Conservation (phyloP, 2,797 vertebrate genomes). For the Sternarchorhynchus goeldii region DNA sequence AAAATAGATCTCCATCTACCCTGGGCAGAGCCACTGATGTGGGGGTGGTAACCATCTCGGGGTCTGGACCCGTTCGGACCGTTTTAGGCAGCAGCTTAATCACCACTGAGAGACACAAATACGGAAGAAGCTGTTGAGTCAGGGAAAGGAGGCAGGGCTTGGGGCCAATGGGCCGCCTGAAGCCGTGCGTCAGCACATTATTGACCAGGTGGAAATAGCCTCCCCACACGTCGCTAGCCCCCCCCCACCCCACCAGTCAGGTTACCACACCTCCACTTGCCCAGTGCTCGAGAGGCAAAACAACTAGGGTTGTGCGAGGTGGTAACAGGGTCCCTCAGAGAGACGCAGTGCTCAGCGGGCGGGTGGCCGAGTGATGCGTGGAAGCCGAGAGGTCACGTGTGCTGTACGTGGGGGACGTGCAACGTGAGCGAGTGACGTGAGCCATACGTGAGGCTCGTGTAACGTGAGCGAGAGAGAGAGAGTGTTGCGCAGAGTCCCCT, state of each 20-base stretch:
- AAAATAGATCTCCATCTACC: constrained; percentile 43
- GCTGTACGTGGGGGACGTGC: constrained; percentile 17
- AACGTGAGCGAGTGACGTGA: background rate
- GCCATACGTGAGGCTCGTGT: background rate
- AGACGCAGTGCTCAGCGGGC: too few species aligned
- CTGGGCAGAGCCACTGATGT: constrained; percentile 37
- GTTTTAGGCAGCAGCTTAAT: constrained; percentile 71
- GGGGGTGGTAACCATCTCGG: constrained; percentile 55
- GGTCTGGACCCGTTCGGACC: constrained; percentile 62
- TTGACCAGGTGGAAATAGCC: constrained; percentile 68
- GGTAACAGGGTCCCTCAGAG: constrained; percentile 12
- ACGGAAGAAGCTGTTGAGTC: constrained; percentile 70
- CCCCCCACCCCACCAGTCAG: constrained; percentile 37
- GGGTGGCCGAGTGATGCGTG: background rate
- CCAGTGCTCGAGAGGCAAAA: constrained; percentile 38
- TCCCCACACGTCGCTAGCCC: constrained; percentile 44
- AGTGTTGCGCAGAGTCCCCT: constrained; percentile 47
- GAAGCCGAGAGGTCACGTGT: constrained; percentile 37
- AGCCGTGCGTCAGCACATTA: constrained; percentile 66
- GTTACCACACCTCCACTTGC: constrained; percentile 21
- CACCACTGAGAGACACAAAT: constrained; percentile 71
- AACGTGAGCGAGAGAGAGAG: constrained; percentile 20
- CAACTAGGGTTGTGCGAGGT: constrained; percentile 10
- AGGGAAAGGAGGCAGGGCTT: constrained; percentile 65
- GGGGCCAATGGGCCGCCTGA: constrained; percentile 68